phyloP scores from a whole-genome alignment of 2,888 invertebrate species.

The Cheilosia vulpina region DNA sequence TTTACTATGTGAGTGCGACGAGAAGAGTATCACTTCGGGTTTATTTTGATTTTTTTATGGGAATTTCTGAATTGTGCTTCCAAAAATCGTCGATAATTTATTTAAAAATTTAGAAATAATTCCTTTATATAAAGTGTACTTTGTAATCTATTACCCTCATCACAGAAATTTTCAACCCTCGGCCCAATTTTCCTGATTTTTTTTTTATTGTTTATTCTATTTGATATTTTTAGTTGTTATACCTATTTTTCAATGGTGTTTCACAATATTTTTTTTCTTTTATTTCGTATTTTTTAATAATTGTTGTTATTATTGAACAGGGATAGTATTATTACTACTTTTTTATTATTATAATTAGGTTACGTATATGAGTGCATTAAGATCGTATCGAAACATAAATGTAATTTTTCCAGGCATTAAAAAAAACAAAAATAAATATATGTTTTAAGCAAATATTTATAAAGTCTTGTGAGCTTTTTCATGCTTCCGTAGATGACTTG shows the following conservation, averaged over 20 bases:
- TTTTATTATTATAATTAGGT: background rate
- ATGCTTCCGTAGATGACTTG: conserved; percentile 50
- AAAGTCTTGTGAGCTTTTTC: conserved; percentile 66
- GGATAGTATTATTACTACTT: conserved; percentile 9
- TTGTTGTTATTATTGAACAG: conserved; percentile 49
- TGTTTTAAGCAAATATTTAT: conserved; percentile 9
- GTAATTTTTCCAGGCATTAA: background rate
- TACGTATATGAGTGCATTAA: conserved; percentile 27
- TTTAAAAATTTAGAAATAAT: conserved; percentile 8
- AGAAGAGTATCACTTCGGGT: conserved; percentile 12
- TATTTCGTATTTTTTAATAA: conserved; percentile 8
- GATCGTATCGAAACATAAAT: background rate
- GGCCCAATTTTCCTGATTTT: conserved; percentile 82
- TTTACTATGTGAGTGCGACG: conserved; percentile 44
- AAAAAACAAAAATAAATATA: background rate
- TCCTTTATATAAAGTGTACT: conserved; percentile 32
- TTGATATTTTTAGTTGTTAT: conserved; percentile 43
- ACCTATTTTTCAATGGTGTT: conserved; percentile 45
- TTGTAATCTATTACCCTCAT: conserved; percentile 80
- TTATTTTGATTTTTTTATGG: conserved; percentile 21
- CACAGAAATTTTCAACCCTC: conserved; percentile 80
- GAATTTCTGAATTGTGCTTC: conserved; percentile 81
- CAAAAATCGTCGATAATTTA: conserved; percentile 76
- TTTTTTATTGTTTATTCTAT: conserved; percentile 56
- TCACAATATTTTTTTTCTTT: conserved; percentile 10